A percentile compares a stretch with the other conserved stretches of the same genome.
Evolutionary conservation across 2,113 vertebrate species (phyloP).

Genomic region (Barbus barbus): DNA sequence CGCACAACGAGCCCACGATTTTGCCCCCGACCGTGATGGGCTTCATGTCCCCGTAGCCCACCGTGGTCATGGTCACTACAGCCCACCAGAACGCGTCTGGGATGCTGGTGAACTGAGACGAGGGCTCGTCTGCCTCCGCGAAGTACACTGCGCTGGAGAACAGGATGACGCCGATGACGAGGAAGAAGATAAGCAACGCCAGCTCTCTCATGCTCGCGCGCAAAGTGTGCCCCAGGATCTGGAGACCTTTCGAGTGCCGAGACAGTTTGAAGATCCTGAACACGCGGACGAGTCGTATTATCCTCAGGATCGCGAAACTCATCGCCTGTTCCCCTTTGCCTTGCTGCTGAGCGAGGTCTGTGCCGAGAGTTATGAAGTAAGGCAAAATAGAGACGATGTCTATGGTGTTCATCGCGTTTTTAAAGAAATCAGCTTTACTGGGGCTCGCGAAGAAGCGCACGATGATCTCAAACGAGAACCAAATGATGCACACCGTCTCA

Average conservation of each 20-base stretch:
- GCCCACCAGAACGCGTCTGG: constrained; percentile 99
- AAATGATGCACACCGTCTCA: constrained; percentile 98
- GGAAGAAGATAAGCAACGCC: constrained; percentile 96
- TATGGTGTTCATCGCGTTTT: constrained; percentile 98
- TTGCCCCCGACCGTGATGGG: constrained; percentile 98
- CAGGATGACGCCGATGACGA: constrained; percentile 96
- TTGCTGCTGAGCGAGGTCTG: constrained; percentile 90
- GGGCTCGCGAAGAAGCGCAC: constrained; percentile 96
- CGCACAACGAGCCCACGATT: constrained; percentile 97
- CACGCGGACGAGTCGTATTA: constrained; percentile 94
- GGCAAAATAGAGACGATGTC: constrained; percentile 99
- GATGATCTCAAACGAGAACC: constrained; percentile 98
- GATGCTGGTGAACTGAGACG: constrained; percentile 97
- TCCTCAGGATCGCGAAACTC: constrained; percentile 97
- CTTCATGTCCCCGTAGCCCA: constrained; percentile 99
- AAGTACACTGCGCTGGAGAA: constrained; percentile 99
- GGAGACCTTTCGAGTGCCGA: constrained; percentile 95
- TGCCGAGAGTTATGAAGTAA: constrained; percentile 99
- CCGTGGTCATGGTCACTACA: constrained; percentile 98
- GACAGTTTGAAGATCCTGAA: constrained; percentile 99
- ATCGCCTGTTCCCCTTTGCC: constrained; percentile 93
- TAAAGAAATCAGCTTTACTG: constrained; percentile 94
- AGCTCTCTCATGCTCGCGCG: constrained; percentile 97
- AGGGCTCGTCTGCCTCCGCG: constrained; percentile 93
- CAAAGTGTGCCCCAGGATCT: constrained; percentile 97